Evolutionary conservation across 2,888 invertebrate genomes (phyloP).

Genomic region (Branchellion lobata): DNA sequence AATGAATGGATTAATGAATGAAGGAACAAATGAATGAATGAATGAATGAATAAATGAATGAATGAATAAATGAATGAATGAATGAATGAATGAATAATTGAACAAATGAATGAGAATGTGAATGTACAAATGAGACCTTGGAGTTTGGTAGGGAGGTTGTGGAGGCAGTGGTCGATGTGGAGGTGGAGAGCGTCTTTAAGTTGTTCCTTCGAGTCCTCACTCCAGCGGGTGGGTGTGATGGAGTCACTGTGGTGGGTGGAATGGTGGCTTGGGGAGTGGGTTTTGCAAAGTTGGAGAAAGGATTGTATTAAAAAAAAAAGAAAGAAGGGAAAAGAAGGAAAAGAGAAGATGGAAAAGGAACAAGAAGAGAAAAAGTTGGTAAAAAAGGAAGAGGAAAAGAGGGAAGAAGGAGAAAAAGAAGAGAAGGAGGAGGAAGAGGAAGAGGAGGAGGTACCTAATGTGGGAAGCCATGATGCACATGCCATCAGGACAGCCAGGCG

Average conservation of each 20-base stretch:
- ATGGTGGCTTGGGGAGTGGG: not conserved
- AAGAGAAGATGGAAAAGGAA: constrained; percentile 1
- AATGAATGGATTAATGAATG: no score
- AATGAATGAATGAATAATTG: no score
- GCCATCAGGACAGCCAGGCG: not conserved
- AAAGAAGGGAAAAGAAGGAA: not conserved
- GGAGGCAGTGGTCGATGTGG: constrained; percentile 14
- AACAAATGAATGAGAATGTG: no score
- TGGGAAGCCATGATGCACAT: not conserved
- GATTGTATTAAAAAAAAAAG: not conserved
- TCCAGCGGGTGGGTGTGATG: constrained; percentile 18
- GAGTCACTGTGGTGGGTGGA: not conserved
- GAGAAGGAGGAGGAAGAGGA: constrained; percentile 2
- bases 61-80: no score
- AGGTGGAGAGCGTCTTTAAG: constrained; percentile 16
- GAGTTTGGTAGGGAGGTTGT: not conserved
- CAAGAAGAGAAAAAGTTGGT: not conserved
- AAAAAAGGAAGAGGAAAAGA: not conserved
- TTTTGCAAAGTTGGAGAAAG: not conserved
- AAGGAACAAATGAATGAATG: no score
- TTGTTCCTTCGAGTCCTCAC: constrained; percentile 11
- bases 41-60: no score
- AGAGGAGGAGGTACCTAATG: not conserved
- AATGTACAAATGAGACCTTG: not conserved
- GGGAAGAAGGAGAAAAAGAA: constrained; percentile 5